Percentiles rank a stretch among this genome's conserved stretches.
Evolutionary conservation across 2,888 invertebrate species (phyloP).

Genomic region (Megalurothrips usitatus): DNA sequence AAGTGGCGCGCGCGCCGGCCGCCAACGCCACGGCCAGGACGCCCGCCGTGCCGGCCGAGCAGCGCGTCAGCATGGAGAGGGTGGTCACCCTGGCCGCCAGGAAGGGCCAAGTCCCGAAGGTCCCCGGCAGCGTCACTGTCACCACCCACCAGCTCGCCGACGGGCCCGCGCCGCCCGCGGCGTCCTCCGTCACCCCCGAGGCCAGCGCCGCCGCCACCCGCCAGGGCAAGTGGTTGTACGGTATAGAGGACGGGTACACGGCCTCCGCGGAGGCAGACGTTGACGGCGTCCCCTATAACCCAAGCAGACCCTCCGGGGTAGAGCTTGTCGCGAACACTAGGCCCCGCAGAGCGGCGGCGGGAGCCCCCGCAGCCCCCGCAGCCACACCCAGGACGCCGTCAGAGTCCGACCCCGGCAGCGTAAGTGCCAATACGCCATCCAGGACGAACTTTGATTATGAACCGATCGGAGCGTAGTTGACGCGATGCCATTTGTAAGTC

Average conservation of each 20-base stretch:
- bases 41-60: neutral
- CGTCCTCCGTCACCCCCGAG: neutral
- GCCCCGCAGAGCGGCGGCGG: neutral
- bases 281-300: neutral
- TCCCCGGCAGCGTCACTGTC: neutral
- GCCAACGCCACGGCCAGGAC: neutral
- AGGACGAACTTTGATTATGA: neutral
- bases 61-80: neutral
- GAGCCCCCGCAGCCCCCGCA: neutral
- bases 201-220: neutral
- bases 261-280: neutral
- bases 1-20: too few species aligned
- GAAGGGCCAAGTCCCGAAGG: neutral
- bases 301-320: neutral
- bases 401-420: slow-evolving; percentile 10
- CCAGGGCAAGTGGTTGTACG: neutral
- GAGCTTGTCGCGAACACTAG: neutral
- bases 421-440: slow-evolving; percentile 8
- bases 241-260: neutral
- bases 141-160: neutral
- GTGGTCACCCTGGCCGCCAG: neutral
- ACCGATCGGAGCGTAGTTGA: neutral
- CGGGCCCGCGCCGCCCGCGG: neutral
- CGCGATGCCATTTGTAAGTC: neutral
- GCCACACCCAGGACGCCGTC: neutral